Percentiles rank a stretch among this genome's conserved stretches.
Conservation (phyloP, 2,888 invertebrate genomes). For the Leucania comma region DNA sequence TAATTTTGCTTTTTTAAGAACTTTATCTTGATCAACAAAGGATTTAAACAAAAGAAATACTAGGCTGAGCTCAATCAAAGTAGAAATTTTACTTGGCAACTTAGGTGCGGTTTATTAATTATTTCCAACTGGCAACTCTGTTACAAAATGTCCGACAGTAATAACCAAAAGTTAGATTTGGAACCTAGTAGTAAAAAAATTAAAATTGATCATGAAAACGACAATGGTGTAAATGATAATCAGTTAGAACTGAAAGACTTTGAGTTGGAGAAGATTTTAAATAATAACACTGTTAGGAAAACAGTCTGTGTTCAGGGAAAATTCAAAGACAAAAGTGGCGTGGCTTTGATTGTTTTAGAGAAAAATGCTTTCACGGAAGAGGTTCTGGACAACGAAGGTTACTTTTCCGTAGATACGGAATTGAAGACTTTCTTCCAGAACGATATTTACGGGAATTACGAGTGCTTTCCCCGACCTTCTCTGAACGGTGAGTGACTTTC, state of each 20-base stretch:
- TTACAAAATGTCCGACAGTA: slow-evolving; percentile 87
- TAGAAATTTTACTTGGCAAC: slow-evolving; percentile 2
- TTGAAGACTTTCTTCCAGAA: slow-evolving; percentile 93
- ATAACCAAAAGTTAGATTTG: slow-evolving; percentile 78
- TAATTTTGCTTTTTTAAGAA: too few species aligned
- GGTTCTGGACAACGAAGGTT: slow-evolving; percentile 88
- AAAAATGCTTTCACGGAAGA: slow-evolving; percentile 95
- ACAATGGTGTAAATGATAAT: slow-evolving; percentile 77
- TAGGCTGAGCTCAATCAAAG: too few species aligned
- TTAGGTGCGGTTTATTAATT: slow-evolving; percentile 4
- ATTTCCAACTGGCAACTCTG: slow-evolving; percentile 70
- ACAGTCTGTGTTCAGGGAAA: slow-evolving; percentile 93
- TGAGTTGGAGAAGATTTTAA: slow-evolving; percentile 92
- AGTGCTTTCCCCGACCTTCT: slow-evolving; percentile 92
- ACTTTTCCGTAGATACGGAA: slow-evolving; percentile 91
- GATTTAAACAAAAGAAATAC: too few species aligned
- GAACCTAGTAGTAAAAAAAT: slow-evolving; percentile 83
- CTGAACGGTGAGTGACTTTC: slow-evolving; percentile 91
- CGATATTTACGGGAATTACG: slow-evolving; percentile 96
- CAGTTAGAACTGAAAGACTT: slow-evolving; percentile 92
- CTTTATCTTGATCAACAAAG: too few species aligned
- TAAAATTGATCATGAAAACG: slow-evolving; percentile 83
- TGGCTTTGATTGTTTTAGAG: slow-evolving; percentile 94
- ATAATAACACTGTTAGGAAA: slow-evolving; percentile 94
- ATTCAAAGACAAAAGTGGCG: slow-evolving; percentile 91